These are phyloP conservation scores for Euura lappo DNA, from an alignment of 1,140 invertebrate species.

Conservation along the genomic window DNA sequence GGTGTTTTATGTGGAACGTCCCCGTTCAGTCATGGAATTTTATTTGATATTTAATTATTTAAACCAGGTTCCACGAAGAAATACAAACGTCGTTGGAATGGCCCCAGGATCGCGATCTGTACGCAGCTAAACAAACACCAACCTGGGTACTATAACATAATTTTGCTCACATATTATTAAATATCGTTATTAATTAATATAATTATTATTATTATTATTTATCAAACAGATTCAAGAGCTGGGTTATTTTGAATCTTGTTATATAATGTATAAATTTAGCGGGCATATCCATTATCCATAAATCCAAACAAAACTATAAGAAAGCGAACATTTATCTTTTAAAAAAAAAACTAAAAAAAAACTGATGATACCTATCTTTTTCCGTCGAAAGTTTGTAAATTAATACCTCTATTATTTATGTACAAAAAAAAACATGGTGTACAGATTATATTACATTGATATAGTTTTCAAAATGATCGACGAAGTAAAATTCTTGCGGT, in stretches of 20 bases:
- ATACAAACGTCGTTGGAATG: not conserved
- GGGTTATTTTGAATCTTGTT: not conserved
- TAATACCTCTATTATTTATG: no score
- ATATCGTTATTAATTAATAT: no score
- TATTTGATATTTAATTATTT: not conserved
- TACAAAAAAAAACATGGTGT: no score
- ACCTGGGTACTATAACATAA: not conserved
- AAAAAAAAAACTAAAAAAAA: no score
- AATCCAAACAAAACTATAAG: not conserved
- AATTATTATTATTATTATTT: not conserved
- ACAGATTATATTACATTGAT: no score
- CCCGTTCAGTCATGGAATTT: not conserved
- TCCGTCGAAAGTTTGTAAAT: no score
- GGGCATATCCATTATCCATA: not conserved
- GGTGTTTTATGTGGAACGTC: no score
- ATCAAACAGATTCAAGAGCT: not conserved
- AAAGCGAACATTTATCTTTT: no score
- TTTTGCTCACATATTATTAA: not conserved
- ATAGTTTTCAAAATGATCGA: no score
- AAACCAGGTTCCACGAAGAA: not conserved
- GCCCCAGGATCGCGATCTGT: not conserved
- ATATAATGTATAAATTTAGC: no score
- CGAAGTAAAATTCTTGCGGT: no score
- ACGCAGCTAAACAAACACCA: not conserved
- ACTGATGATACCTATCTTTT: no score